Percentiles rank a stretch among this genome's conserved stretches.
Evolutionary conservation across 2,113 vertebrate genomes (phyloP).

Genomic region (Austrofundulus limnaeus): DNA sequence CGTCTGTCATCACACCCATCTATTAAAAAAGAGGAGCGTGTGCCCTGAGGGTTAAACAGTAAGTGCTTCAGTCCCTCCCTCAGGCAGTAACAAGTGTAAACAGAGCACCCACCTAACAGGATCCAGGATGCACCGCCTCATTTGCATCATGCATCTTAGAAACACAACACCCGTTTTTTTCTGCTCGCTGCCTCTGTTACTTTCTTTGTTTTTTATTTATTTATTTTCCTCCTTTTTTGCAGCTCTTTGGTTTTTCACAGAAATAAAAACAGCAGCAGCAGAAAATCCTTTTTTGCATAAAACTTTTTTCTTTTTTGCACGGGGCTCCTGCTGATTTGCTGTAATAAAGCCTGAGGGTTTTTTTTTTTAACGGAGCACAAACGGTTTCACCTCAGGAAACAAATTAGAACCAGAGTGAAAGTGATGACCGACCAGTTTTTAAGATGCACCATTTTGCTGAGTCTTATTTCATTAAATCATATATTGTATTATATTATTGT

Average conservation of each 20-base stretch:
- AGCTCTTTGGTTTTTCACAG: not conserved
- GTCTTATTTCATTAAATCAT: no score
- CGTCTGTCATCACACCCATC: not conserved
- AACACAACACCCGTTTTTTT: conserved; percentile 48
- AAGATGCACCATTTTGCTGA: no score
- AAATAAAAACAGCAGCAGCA: no score
- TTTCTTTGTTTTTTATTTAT: not conserved
- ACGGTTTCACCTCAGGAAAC: no score
- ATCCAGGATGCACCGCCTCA: conserved; percentile 75
- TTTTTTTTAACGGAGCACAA: no score
- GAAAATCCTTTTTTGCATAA: no score
- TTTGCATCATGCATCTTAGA: conserved; percentile 71
- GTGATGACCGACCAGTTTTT: no score
- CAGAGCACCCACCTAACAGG: conserved; percentile 71
- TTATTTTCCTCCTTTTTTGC: not conserved
- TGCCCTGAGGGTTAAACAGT: conserved; percentile 60
- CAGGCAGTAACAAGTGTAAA: conserved; percentile 68
- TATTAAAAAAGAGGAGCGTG: conserved; percentile 36
- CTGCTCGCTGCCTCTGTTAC: not conserved
- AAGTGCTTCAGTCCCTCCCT: conserved; percentile 34
- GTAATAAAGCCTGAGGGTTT: no score
- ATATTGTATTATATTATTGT: no score
- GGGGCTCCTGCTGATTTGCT: no score
- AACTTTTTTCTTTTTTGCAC: no score
- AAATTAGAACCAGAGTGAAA: no score